Evolutionary conservation across 2,888 invertebrate genomes (phyloP), one percentile per base, ranked within the genome.

Genomic region (Drosophila demipolita): DNA sequence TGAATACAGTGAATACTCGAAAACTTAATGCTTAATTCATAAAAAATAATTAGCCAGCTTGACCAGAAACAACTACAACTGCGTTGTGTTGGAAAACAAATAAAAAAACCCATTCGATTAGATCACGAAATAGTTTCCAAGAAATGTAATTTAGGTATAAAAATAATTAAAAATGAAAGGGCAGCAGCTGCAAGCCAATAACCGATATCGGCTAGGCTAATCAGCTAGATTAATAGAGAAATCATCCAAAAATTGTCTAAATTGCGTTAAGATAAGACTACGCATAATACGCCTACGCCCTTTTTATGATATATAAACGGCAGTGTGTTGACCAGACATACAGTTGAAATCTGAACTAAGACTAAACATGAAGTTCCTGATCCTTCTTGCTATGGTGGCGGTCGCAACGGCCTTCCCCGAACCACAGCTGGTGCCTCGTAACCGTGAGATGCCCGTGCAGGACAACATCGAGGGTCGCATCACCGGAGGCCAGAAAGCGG

Each of bases 331-430:
- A 60, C 3, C 36, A 53, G 35, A 38, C 50, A 58, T 42, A 7
- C 69, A 87, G 82, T 89, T 89, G 75, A 74, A 69, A 85, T 67
- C 57, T 64, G 32, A 69, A 68, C 57, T 32, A n/a, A 78, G 75
- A 66, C 38, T 40, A 84, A 77, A 78, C 67, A 91, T 91, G 90
- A 91, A 91, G 77, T 70, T 90, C 65, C 83, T 91, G 38, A 81
- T 91, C 66, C 67, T 89, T 70, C 78, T 91, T 55, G 63, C 82
- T 54, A 49, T 91, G 77, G 84, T 81, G 15, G 79, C 87, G 72
- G 85, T 89, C 65, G 82, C 83, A 36, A 71, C 82, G 9, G 91
- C 87, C 15, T 72, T 83, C 63, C 79, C 89, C 42, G 75, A 87
- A 52, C 7, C 36, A 12, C 63, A 79, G 65, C 60, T 88, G 70